Base-by-base conservation (phyloP, 2,113 vertebrate species). In the Cricetomys ansorgei region DNA sequence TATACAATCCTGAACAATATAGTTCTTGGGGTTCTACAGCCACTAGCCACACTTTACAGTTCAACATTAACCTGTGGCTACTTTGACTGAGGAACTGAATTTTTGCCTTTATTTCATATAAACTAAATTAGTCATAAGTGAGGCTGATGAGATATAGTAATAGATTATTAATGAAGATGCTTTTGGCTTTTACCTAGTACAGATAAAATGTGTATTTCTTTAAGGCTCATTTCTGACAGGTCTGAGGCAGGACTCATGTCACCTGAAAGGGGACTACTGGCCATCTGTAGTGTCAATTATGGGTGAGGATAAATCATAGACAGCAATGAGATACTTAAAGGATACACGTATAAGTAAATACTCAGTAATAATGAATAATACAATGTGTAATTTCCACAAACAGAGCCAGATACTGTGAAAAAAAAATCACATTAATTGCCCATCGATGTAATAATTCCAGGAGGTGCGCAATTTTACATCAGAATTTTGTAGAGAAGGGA, bases 71-170 rank as follows among this genome's bases (percentile, higher is more conserved):
- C 64, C 81, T 89, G 19, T 62, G 43, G 4, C 3, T 79, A 48
- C 3, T 37, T 65, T 5, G 21, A 77, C 4, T 0, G 8, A 94
- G 34, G 12, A 69, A 77, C 8, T 23, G 34, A n/a, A 62, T 48
- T 40, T 92, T 85, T 72, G 48, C 88, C 70, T 86, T 95, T 91
- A 81, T 92, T 81, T 89, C 29, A 67, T 94, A 91, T 80, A 79
- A 91, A 89, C 92, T 88, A 65, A 91, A 91, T 53, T 50, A 88
- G n/a, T 10, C 64, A 65, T 7, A n/a, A 40, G 37, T 91, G 91
- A n/a, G n/a, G 17, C 11, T 81, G 16, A 9, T 59, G 31, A 19
- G 11, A 34, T 50, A 45, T 15, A 75, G 55, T 92, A 95, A 89
- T 70, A 72, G 29, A 59, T 59, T 16, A 64, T 57, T 62, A 76